These are phyloP conservation scores for Botia kubotai DNA, from an alignment of 2,797 vertebrate genomes.

Conservation along the genomic window DNA sequence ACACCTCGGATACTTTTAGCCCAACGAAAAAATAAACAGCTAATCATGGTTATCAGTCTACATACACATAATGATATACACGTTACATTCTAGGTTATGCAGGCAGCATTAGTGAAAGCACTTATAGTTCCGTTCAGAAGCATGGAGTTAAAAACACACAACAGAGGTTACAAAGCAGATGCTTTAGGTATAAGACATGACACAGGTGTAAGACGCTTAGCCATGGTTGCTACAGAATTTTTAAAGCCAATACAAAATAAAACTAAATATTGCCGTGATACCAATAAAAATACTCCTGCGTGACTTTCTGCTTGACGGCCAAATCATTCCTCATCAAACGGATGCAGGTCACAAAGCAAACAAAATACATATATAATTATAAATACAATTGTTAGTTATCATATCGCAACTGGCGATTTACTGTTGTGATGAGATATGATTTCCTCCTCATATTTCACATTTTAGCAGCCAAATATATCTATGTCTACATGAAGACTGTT, in stretches of 20 bases:
- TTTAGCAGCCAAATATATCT: slow-evolving; percentile 34
- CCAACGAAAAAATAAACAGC: slow-evolving; percentile 59
- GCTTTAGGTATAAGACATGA: not conserved
- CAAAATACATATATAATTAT: slow-evolving; percentile 39
- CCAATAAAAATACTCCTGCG: slow-evolving; percentile 55
- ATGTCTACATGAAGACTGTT: not conserved
- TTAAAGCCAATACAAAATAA: slow-evolving; percentile 56
- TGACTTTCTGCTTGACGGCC: slow-evolving; percentile 44
- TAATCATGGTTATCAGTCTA: slow-evolving; percentile 59
- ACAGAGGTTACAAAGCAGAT: slow-evolving; percentile 68
- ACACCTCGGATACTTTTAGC: slow-evolving; percentile 63
- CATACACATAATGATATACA: slow-evolving; percentile 68
- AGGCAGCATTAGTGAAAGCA: slow-evolving; percentile 69
- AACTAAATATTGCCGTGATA: slow-evolving; percentile 41
- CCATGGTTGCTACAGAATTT: slow-evolving; percentile 63
- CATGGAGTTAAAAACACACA: slow-evolving; percentile 62
- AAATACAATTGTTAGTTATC: slow-evolving; percentile 36
- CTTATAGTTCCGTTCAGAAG: slow-evolving; percentile 72
- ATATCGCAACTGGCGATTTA: slow-evolving; percentile 18
- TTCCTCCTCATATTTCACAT: not conserved
- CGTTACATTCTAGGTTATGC: slow-evolving; percentile 74
- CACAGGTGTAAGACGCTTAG: slow-evolving; percentile 78
- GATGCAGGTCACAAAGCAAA: slow-evolving; percentile 61
- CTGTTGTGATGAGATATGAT: slow-evolving; percentile 7
- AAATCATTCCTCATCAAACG: slow-evolving; percentile 36